A percentile compares a stretch with the other conserved stretches of the same genome.
Conservation (phyloP, 2,113 vertebrate species). For the sheep (Ovis aries) region DNA sequence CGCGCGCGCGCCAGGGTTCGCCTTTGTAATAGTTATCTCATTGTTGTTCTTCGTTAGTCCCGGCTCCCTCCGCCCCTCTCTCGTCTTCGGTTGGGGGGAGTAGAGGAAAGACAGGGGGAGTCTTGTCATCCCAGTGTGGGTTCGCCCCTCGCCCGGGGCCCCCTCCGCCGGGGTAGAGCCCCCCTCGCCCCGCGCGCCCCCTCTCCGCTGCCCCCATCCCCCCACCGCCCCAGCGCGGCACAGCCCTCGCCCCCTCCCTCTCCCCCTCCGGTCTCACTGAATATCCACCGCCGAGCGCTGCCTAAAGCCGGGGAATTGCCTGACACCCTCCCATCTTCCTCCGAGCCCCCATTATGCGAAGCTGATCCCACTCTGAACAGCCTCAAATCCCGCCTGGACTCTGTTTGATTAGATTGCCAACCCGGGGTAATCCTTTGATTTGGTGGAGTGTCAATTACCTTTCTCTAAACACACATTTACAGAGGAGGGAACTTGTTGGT, state of each 20-base stretch:
- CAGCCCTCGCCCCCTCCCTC: constrained; percentile 14
- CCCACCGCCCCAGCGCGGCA: neutral
- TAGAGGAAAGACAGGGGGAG: constrained; percentile 16
- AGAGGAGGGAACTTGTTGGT: constrained; percentile 81
- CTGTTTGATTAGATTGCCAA: constrained; percentile 96
- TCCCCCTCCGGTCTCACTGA: constrained; percentile 47
- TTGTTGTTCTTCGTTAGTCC: constrained; percentile 79
- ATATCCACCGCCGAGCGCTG: constrained; percentile 75
- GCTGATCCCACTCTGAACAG: constrained; percentile 85
- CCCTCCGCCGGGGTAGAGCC: neutral
- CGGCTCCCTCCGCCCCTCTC: constrained; percentile 68
- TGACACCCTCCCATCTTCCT: constrained; percentile 82
- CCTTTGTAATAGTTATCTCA: constrained; percentile 85
- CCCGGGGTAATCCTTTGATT: constrained; percentile 94
- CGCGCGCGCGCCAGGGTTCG: constrained; percentile 80
- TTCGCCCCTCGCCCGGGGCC: constrained; percentile 53
- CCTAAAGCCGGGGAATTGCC: constrained; percentile 82
- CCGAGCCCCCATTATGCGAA: constrained; percentile 87
- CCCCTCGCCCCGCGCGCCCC: neutral
- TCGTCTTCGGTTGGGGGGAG: neutral
- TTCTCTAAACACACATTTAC: constrained; percentile 83
- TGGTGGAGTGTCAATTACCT: constrained; percentile 90
- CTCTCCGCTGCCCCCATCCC: neutral
- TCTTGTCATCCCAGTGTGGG: constrained; percentile 78
- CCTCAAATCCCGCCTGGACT: constrained; percentile 92